Conservation (phyloP, 2,113 vertebrate genomes). For the Nematolebias whitei region DNA sequence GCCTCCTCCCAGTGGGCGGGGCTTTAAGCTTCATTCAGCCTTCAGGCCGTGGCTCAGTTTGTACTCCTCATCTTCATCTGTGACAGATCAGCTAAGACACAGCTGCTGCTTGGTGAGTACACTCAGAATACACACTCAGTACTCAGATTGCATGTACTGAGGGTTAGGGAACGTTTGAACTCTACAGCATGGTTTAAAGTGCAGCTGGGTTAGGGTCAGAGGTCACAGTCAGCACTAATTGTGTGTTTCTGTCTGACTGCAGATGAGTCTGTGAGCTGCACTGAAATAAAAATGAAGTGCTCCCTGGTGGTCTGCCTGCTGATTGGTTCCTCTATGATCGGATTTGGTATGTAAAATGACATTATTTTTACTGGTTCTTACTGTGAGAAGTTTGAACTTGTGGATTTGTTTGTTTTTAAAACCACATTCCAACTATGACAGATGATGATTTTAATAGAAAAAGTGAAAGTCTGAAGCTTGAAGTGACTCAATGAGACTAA, state of each 20-base stretch:
- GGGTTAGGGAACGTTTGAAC: no score
- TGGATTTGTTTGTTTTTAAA: no score
- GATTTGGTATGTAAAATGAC: constrained; percentile 48
- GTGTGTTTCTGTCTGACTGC: background rate
- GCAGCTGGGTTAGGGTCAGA: no score
- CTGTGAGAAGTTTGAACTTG: no score
- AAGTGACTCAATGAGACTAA: no score
- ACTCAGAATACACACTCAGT: background rate
- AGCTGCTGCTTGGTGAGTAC: constrained; percentile 44
- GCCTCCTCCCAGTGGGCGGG: constrained; percentile 30
- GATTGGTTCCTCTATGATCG: constrained; percentile 47
- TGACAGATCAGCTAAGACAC: background rate
- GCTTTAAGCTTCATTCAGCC: constrained; percentile 3
- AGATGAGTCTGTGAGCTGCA: constrained; percentile 22
- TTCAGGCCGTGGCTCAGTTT: background rate
- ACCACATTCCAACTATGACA: no score
- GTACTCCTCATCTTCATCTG: background rate
- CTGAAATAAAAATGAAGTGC: constrained; percentile 58
- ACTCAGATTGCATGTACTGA: background rate
- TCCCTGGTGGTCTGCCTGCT: constrained; percentile 53
- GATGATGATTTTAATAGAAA: no score
- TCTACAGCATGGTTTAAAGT: no score
- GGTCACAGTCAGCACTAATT: no score
- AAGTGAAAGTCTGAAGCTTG: background rate
- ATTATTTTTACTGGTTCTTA: no score